Base-by-base conservation (phyloP, 2,113 vertebrate genomes). In the Pholis gunnellus region DNA sequence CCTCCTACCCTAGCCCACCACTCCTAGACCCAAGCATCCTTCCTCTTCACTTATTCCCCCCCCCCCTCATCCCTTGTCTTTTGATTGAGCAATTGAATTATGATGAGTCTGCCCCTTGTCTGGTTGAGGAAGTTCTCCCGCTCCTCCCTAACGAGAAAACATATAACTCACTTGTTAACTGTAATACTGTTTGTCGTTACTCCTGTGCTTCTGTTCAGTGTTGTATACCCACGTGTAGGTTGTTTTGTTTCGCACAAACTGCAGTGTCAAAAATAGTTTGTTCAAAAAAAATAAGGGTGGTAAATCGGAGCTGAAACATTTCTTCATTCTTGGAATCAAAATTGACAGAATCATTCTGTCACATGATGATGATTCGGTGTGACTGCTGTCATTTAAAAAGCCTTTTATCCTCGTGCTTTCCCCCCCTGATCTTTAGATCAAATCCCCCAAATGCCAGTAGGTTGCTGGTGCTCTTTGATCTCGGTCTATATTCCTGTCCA, bases 51-150 rank as follows among this genome's bases (percentile, higher is more conserved):
- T 88, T 84, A 75, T 78, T 79, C 83, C 63, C 50, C 64, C n/a
- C 63, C 68, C 34, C 72, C 44, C 29, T 3, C 6, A 70, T 76
- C 77, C 65, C 54, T 87, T 70, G 64, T 86, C 86, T 91, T 87
- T 91, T 85, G 83, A 88, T 86, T 89, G 82, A 91, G 88, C 83
- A 44, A 57, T 82, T 90, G 89, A 92, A 91, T 92, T 90, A 92
- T 88, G 87, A 91, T 89, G 84, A 92, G 87, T 89, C 83, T 88
- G 85, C 66, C 74, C 63, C 60, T 75, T 54, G 59, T 88, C 84
- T 91, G 75, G 54, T 65, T 79, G 44, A 72, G 18, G 54, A 85
- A 82, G 70, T 75, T 83, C 70, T 83, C 68, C 56, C 34, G 69
- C 73, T 25, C 69, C 69, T 79, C 63, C 68, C 67, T 56, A 90